phyloP scores from a whole-genome alignment of 2,797 vertebrate species.

The Calcarius lapponicus region DNA sequence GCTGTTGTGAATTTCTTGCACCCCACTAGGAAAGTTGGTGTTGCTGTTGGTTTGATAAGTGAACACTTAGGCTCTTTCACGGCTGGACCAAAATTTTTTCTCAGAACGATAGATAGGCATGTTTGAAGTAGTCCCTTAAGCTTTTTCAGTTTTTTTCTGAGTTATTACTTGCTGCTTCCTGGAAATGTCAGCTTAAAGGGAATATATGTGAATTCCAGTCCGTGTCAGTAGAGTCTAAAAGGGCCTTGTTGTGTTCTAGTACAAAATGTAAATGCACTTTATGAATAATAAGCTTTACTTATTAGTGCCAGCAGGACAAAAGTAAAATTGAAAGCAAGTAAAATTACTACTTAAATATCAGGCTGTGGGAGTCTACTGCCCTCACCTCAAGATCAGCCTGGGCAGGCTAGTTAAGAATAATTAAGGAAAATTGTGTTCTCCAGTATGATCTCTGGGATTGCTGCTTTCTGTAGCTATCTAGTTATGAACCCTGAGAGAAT shows the following conservation, averaged over 20 bases:
- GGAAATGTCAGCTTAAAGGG: not conserved
- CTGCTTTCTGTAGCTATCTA: slow-evolving; percentile 50
- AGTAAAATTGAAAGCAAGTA: not conserved
- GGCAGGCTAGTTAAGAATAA: slow-evolving; percentile 62
- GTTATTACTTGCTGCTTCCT: not conserved
- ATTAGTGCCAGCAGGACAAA: not conserved
- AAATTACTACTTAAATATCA: not conserved
- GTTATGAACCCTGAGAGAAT: slow-evolving; percentile 65
- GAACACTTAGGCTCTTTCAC: not conserved
- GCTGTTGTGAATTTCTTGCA: not conserved
- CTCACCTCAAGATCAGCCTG: slow-evolving; percentile 6
- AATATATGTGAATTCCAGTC: not conserved
- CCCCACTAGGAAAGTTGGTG: not conserved
- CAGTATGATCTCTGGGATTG: slow-evolving; percentile 22
- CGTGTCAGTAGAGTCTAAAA: not conserved
- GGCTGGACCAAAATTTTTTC: not conserved
- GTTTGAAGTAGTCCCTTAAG: not conserved
- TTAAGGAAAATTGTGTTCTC: slow-evolving; percentile 51
- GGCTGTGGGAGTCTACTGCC: slow-evolving; percentile 12
- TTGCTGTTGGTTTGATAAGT: not conserved
- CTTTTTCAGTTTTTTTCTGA: not conserved
- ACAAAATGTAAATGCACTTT: not conserved
- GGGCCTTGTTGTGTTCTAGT: not conserved
- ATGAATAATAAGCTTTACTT: not conserved
- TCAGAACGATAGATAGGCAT: not conserved